Base-by-base conservation (phyloP, 1,140 invertebrate species). In the Papilio glaucus region DNA sequence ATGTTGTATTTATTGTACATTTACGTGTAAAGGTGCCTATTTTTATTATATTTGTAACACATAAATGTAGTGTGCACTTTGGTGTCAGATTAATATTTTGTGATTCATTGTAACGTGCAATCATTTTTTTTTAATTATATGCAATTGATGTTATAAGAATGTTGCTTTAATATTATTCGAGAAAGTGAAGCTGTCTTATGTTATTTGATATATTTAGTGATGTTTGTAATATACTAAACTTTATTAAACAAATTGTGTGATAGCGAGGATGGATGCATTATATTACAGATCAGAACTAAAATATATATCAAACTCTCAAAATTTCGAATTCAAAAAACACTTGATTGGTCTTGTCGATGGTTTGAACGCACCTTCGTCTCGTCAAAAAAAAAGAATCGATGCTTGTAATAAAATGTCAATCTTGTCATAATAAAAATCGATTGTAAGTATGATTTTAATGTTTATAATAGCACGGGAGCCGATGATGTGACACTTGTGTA, bases 1-100 rank as follows among this genome's bases (percentile, higher is more conserved):
- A 77, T 62, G 57, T 70, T 74, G 71, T 85, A 85, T 84, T 85
- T 83, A 84, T 84, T 80, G 74, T 77, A 78, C 76, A 73, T 74
- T 72, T 72, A 41, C 37, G 57, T 29, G 73, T 72, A 76, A 78
- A 80, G 82, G 80, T 87, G 81, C 76, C 80, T 85, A 79, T 85
- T 83, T 81, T 65, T 72, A 79, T 72, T 72, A 77, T 78, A 71
- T 73, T 74, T 74, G 63, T 26, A 4, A 60, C 21, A 62, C 57
- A 60, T 9, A 60, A 60, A 13, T 33, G 3, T 38, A 61, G 67
- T 74, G 29, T 62, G 60, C 60, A 62, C 60, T 62, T 80, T 75
- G 65, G 72, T 76, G 78, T 82, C 72, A 78, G 71, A 78, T 81
- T 82, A 24, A 24, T 45, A 12, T 57, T 57, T 57, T 57, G 75